These are phyloP conservation scores for Ptilodon capucinus DNA, from an alignment of 2,888 invertebrate genomes.

Conservation along the genomic window DNA sequence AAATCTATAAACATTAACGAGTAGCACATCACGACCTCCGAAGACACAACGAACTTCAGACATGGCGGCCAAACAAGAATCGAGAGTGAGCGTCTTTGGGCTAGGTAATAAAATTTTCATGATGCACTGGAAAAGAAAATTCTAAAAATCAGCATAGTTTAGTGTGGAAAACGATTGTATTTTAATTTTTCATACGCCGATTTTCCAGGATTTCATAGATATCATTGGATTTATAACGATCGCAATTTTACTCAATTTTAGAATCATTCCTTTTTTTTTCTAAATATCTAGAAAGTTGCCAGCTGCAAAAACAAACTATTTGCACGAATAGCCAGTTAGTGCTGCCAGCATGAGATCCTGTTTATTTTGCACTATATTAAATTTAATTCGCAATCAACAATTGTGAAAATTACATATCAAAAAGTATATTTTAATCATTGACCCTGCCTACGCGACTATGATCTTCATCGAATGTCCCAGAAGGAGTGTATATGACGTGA, in stretches of 20 bases:
- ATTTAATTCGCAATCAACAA: too few relatives aligned
- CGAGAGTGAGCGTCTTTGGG: conserved; percentile 72
- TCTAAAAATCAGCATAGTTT: conserved; percentile 65
- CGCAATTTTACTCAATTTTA: background rate
- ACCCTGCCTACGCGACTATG: too few relatives aligned
- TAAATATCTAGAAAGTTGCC: too few relatives aligned
- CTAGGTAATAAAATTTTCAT: conserved; percentile 55
- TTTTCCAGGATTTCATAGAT: conserved; percentile 63
- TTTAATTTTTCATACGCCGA: conserved; percentile 62
- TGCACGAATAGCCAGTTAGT: too few relatives aligned
- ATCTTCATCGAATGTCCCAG: too few relatives aligned
- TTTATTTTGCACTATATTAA: too few relatives aligned
- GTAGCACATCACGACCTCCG: conserved; percentile 81
- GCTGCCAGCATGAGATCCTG: too few relatives aligned
- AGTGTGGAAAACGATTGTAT: conserved; percentile 61
- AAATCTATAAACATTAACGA: conserved; percentile 73
- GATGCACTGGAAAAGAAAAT: conserved; percentile 74
- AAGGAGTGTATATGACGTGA: too few relatives aligned
- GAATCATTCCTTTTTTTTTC: background rate
- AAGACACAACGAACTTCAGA: conserved; percentile 80
- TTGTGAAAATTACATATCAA: too few relatives aligned
- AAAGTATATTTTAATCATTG: too few relatives aligned
- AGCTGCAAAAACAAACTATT: too few relatives aligned
- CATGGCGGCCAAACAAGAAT: conserved; percentile 80
- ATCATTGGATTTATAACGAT: conserved; percentile 14